Conservation (phyloP, 2,113 vertebrate species). For the Erythrolamprus reginae region DNA sequence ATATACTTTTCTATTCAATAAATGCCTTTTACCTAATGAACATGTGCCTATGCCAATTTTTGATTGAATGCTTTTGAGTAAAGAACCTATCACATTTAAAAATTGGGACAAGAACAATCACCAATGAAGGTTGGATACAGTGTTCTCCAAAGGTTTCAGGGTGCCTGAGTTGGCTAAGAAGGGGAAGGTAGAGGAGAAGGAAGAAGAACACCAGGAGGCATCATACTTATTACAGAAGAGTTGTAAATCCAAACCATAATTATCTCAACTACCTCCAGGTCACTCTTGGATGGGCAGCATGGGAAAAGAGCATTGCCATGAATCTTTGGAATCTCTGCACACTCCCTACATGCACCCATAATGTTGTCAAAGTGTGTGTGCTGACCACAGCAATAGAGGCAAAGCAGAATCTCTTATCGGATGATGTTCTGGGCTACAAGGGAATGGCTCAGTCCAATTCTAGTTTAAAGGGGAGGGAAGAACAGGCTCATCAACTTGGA, state of each 20-base stretch:
- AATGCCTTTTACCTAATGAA: background rate
- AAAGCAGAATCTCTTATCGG: background rate
- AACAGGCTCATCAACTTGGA: background rate
- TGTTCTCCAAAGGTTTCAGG: background rate
- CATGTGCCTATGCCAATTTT: background rate
- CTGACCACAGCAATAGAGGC: background rate
- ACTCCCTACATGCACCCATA: background rate
- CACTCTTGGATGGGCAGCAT: background rate
- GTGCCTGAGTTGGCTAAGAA: background rate
- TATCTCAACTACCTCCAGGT: background rate
- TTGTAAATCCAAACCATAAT: background rate
- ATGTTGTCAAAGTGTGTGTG: background rate
- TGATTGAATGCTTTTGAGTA: background rate
- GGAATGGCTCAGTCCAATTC: background rate
- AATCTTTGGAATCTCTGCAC: background rate
- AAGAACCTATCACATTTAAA: background rate
- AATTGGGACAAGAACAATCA: background rate
- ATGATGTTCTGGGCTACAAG: background rate
- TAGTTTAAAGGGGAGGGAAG: background rate
- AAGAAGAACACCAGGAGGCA: background rate
- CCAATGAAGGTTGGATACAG: background rate
- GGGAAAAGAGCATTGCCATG: background rate
- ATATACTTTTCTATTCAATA: background rate
- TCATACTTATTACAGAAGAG: background rate
- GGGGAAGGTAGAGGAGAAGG: background rate